Conservation (phyloP, 1,140 invertebrate species). For the Batillaria attramentaria region DNA sequence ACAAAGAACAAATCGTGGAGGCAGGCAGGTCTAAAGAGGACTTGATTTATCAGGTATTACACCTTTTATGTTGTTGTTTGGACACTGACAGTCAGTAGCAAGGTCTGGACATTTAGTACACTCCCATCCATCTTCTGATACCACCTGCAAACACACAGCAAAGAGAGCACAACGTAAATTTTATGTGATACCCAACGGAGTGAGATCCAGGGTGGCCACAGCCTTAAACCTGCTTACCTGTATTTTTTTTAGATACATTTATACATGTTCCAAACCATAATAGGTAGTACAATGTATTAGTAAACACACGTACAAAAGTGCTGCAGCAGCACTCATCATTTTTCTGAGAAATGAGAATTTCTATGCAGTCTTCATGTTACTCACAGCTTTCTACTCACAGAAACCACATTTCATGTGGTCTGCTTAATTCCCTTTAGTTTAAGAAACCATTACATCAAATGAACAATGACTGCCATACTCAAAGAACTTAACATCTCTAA, state of each 20-base stretch:
- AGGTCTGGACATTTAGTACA: constrained; percentile 46
- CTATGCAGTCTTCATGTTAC: not conserved
- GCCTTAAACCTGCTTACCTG: too few species aligned
- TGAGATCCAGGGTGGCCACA: not conserved
- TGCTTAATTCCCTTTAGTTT: too few species aligned
- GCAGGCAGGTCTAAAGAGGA: not conserved
- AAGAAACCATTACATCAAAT: too few species aligned
- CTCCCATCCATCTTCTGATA: constrained; percentile 54
- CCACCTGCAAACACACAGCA: constrained; percentile 33
- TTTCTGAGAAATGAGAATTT: not conserved
- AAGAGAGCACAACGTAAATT: not conserved
- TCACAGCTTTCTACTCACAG: too few species aligned
- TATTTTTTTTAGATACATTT: too few species aligned
- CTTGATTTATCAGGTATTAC: not conserved
- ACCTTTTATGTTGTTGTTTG: constrained; percentile 21
- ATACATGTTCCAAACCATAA: too few species aligned
- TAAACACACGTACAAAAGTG: not conserved
- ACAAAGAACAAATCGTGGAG: too few species aligned
- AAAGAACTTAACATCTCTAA: too few species aligned
- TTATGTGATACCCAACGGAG: not conserved
- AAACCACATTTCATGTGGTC: too few species aligned
- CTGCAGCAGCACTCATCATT: not conserved
- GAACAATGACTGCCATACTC: too few species aligned
- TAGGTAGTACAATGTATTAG: not conserved
- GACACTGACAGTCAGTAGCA: constrained; percentile 1